phyloP scores from a whole-genome alignment of 2,797 vertebrate genomes.

The Rhinoraja longicauda region DNA sequence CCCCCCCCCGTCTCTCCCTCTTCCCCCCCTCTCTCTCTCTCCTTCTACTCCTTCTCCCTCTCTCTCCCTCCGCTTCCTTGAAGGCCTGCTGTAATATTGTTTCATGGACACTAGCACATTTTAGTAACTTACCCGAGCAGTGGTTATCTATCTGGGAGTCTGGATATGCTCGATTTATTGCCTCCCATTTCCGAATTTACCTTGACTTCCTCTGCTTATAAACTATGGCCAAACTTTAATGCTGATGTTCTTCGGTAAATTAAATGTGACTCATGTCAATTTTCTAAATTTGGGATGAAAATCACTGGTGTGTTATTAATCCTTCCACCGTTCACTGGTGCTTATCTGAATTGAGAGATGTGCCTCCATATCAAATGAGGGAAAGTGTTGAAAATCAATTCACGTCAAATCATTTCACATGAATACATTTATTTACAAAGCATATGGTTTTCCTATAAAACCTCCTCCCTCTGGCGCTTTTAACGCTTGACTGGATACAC shows the following conservation, averaged over 20 bases:
- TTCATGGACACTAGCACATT: not conserved
- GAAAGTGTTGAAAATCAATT: slow-evolving; percentile 36
- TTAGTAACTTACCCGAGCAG: not conserved
- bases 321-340: not conserved
- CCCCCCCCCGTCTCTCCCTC: too few species aligned
- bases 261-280: not conserved
- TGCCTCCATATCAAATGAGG: slow-evolving; percentile 21
- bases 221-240: slow-evolving; percentile 13
- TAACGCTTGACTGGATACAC: slow-evolving; percentile 31
- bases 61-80: too few species aligned
- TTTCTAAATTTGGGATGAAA: not conserved
- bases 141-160: not conserved
- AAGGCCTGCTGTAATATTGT: not conserved
- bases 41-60: too few species aligned
- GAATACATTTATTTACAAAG: slow-evolving; percentile 39
- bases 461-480: slow-evolving; percentile 21
- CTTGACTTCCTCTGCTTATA: too few species aligned
- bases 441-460: slow-evolving; percentile 38
- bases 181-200: not conserved
- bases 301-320: not conserved
- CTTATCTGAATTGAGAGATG: slow-evolving; percentile 10
- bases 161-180: not conserved
- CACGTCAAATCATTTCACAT: slow-evolving; percentile 28
- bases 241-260: not conserved
- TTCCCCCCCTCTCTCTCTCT: too few species aligned